A percentile compares a stretch with the other conserved stretches of the same genome.
These are phyloP conservation scores for Drosophila lowei DNA, from an alignment of 1,140 invertebrate species.

Conservation along the genomic window DNA sequence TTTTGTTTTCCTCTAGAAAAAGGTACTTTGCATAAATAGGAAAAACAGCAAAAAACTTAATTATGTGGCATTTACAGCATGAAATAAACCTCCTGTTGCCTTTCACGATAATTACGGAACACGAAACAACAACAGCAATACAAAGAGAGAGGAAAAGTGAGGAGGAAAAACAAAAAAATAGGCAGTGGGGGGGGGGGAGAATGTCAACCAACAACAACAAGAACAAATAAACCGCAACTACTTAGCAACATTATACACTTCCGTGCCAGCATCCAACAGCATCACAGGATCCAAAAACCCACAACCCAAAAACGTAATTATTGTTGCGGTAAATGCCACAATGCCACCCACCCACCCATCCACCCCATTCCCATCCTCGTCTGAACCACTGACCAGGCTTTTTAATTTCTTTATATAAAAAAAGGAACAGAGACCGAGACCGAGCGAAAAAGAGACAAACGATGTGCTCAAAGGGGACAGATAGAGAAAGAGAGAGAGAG, in stretches of 20 bases:
- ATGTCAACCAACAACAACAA: constrained; percentile 42
- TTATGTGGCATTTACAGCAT: constrained; percentile 68
- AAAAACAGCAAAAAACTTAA: constrained; percentile 61
- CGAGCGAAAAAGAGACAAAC: constrained; percentile 3
- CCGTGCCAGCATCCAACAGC: constrained; percentile 59
- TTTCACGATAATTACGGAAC: constrained; percentile 72
- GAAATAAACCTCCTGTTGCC: constrained; percentile 80
- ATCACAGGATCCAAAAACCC: constrained; percentile 45
- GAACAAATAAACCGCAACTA: constrained; percentile 70
- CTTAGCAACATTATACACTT: constrained; percentile 81
- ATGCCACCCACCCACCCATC: constrained; percentile 11
- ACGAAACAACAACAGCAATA: constrained; percentile 38
- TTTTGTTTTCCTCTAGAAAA: background rate
- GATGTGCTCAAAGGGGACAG: constrained; percentile 9
- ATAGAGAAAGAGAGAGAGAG: constrained; percentile 1
- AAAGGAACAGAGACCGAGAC: no score
- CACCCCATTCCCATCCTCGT: background rate
- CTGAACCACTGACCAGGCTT: constrained; percentile 58
- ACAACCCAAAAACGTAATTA: constrained; percentile 73
- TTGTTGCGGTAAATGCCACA: constrained; percentile 71
- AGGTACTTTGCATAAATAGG: constrained; percentile 13
- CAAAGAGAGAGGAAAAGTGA: constrained; percentile 13
- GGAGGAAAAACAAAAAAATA: constrained; percentile 36
- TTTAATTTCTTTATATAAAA: constrained; percentile 74
- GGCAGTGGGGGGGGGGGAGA: constrained; percentile 10